Base-by-base conservation (phyloP, 1,140 invertebrate species). In the Drosophila murphyi region DNA sequence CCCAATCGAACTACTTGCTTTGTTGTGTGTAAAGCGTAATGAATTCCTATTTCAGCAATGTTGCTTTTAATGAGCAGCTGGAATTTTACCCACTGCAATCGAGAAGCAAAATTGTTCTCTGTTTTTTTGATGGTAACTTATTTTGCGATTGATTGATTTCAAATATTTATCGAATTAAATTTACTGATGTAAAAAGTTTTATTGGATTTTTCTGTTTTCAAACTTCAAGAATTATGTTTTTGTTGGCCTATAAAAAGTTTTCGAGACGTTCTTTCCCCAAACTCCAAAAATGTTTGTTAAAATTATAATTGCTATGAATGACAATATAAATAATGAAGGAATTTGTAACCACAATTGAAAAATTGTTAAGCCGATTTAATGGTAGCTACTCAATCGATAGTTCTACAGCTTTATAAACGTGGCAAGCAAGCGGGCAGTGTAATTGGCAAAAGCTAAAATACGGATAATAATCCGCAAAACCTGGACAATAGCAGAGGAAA, bases 1-100 rank as follows among this genome's bases (percentile, higher is more conserved):
- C 12, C 32, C 31, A n/a, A 2, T 31, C 41, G 31, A 29, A 35
- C 31, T 28, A 5, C 37, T 39, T 43, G 37, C 37, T 61, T 69
- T 61, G 65, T 55, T 54, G 28, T 56, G 34, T 20, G 12, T 34
- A 45, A 41, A 60, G 55, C 28, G 32, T 69, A 73, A 73, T 69
- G 64, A 61, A 61, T 69, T 69, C 61, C 56, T 47, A 69, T 60
- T 60, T 28, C 34, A 52, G 55, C 54, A 48, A 35, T 37, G 50
- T 50, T 61, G 56, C 39, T 54, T 73, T 69, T 61, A 73, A 61
- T 73, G 56, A 72, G 61, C 56, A 50, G 29, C 37, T 7, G 20
- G 31, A 51, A 69, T 69, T 60, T 60, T 50, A 29, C 43, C 4
- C 10, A 35, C 34, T 54, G 34, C 68, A 47, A 52, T 51, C 5